phyloP scores from a whole-genome alignment of 2,888 invertebrate species.

The Clitarchus hookeri region DNA sequence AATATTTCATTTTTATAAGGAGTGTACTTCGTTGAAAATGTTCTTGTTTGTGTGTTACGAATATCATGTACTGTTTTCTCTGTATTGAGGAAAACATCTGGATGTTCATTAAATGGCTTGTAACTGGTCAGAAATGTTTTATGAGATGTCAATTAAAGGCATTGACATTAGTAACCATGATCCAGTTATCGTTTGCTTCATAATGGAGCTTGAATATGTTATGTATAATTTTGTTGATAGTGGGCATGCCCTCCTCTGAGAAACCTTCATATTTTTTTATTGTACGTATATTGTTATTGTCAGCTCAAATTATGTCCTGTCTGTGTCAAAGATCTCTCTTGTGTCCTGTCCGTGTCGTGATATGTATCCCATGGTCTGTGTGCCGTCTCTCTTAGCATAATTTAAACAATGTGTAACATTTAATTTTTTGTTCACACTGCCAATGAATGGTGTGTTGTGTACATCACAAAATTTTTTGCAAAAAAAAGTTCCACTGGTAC shows the following conservation, averaged over 20 bases:
- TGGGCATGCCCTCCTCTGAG: background rate
- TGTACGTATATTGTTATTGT: background rate
- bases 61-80: background rate
- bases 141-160: background rate
- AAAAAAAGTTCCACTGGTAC: background rate
- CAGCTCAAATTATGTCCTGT: background rate
- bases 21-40: background rate
- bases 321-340: background rate
- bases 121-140: background rate
- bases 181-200: slow-evolving; percentile 1
- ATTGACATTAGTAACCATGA: background rate
- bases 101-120: background rate
- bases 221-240: background rate
- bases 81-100: background rate
- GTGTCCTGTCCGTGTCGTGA: background rate
- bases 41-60: background rate
- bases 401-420: background rate
- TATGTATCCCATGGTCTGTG: background rate
- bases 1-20: background rate
- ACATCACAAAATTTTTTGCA: background rate
- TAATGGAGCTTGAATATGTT: background rate
- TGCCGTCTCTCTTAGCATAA: background rate
- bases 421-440: background rate
- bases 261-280: background rate
- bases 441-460: background rate